Evolutionary conservation across 2,888 invertebrate genomes (phyloP).

Genomic region (Drosophila buzzatii): DNA sequence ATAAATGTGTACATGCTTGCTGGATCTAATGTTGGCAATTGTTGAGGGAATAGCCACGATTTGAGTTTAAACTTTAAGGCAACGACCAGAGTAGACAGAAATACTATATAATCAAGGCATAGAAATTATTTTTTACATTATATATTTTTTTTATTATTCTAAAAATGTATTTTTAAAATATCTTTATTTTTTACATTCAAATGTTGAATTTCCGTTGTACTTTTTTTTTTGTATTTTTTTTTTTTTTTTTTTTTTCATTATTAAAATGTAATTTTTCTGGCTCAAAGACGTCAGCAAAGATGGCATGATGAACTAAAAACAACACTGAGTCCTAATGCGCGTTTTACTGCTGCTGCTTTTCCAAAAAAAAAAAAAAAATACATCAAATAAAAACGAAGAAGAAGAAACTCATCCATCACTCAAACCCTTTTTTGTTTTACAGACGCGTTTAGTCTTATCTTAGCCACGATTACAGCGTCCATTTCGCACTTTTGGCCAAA

Average conservation of each 20-base stretch:
- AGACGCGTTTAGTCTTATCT: slow-evolving; percentile 29
- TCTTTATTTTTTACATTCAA: too few species aligned
- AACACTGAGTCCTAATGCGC: not conserved
- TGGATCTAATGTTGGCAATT: not conserved
- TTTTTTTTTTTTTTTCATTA: slow-evolving; percentile 1
- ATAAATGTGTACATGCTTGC: slow-evolving; percentile 3
- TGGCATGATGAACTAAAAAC: not conserved
- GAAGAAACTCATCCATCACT: slow-evolving; percentile 35
- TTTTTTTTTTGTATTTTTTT: not conserved
- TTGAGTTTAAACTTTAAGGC: not conserved
- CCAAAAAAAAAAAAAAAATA: not conserved
- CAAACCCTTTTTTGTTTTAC: slow-evolving; percentile 11
- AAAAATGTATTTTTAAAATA: too few species aligned
- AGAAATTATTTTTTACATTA: not conserved
- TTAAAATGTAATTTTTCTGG: slow-evolving; percentile 5
- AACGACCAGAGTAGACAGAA: not conserved
- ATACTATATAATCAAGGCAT: not conserved
- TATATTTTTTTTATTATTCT: too few species aligned
- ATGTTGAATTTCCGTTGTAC: not conserved
- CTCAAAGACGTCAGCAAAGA: not conserved
- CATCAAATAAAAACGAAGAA: too few species aligned
- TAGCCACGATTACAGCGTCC: slow-evolving; percentile 34
- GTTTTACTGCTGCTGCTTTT: not conserved
- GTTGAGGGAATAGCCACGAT: too few species aligned
- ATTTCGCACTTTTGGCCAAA: slow-evolving; percentile 45